phyloP scores from a whole-genome alignment of 1,140 invertebrate species.

The Nasonia giraulti region DNA sequence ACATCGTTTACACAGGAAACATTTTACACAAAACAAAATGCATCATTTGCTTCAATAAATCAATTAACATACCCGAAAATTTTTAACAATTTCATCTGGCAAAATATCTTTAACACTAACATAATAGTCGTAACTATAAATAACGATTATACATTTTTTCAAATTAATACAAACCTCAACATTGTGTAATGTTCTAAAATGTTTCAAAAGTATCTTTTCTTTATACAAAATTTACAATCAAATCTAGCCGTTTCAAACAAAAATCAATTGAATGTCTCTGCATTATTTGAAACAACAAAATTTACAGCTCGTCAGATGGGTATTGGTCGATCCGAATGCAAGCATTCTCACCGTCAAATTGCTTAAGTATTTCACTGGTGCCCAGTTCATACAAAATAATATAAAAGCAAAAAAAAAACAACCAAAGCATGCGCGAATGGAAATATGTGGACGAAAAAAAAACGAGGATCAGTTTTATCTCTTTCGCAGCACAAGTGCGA shows the following conservation, averaged over 20 bases:
- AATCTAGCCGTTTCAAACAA: not conserved
- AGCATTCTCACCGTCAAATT: not conserved
- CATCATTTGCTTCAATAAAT: not conserved
- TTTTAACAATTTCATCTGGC: not conserved
- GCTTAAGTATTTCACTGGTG: not conserved
- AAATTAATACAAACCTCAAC: not conserved
- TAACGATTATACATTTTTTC: too few species aligned
- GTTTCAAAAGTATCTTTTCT: not conserved
- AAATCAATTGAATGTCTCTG: not conserved
- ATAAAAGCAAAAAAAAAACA: not conserved
- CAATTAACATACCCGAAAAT: not conserved
- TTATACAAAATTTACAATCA: not conserved
- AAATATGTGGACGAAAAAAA: not conserved
- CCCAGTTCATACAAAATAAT: not conserved
- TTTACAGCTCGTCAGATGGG: not conserved
- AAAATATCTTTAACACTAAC: not conserved
- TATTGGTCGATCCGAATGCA: not conserved
- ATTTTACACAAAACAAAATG: constrained; percentile 1
- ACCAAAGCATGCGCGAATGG: not conserved
- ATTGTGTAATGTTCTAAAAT: not conserved
- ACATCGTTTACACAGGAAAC: constrained; percentile 12
- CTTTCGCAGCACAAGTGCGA: not conserved
- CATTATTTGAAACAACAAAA: not conserved
- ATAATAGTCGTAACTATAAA: not conserved
- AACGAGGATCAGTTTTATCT: not conserved